phyloP scores from a whole-genome alignment of 2,797 vertebrate genomes.

The Coreius guichenoti region DNA sequence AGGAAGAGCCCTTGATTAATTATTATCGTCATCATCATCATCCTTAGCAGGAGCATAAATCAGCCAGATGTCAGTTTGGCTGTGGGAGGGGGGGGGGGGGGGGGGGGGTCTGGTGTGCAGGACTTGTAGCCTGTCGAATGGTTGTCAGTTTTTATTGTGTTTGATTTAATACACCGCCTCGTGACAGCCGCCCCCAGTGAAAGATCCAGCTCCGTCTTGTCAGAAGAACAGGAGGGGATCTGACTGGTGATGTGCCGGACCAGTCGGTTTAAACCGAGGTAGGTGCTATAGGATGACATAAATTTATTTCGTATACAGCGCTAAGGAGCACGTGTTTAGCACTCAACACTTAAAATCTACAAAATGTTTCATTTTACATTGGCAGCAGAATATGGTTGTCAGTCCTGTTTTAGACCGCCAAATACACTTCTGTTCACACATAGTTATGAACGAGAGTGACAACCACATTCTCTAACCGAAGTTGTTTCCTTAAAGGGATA shows the following conservation, averaged over 20 bases:
- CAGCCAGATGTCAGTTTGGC: conserved; percentile 70
- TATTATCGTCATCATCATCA: conserved; percentile 83
- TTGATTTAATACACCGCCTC: conserved; percentile 48
- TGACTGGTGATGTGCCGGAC: conserved; percentile 27
- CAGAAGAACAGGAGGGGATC: conserved; percentile 41
- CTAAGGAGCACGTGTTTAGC: background rate
- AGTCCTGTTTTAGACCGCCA: background rate
- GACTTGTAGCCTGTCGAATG: conserved; percentile 43
- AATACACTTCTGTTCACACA: background rate
- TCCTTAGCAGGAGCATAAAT: conserved; percentile 76
- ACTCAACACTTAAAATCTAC: background rate
- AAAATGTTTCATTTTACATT: background rate
- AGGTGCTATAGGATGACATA: background rate
- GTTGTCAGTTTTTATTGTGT: conserved; percentile 57
- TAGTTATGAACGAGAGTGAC: background rate
- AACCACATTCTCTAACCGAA: background rate
- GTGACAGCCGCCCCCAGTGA: conserved; percentile 40
- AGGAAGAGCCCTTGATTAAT: conserved; percentile 83
- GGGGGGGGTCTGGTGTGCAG: conserved; percentile 53
- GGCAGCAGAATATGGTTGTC: background rate
- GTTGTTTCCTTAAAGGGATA: background rate
- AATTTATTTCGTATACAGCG: background rate
- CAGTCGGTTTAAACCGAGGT: conserved; percentile 1
- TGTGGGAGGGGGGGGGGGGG: conserved; percentile 29
- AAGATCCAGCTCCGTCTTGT: conserved; percentile 26